Evolutionary conservation across 2,113 vertebrate genomes (phyloP).

Genomic region (Pterophyllum scalare): DNA sequence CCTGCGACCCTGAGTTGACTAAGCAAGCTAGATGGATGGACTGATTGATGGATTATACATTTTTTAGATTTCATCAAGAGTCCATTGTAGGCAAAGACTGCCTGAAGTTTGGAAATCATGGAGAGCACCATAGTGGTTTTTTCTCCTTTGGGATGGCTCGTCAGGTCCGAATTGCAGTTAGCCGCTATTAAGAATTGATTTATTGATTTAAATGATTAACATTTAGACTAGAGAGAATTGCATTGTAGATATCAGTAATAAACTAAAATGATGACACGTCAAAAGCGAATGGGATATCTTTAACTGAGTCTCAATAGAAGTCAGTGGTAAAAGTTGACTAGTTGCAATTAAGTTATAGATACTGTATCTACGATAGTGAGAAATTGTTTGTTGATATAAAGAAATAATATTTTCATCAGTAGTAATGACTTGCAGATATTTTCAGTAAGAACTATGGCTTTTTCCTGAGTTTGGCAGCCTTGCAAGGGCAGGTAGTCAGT

Average conservation of each 20-base stretch:
- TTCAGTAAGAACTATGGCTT: background rate
- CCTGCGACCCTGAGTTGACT: background rate
- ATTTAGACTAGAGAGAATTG: background rate
- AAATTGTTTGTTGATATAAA: background rate
- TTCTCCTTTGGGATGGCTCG: too few relatives aligned
- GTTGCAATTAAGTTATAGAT: background rate
- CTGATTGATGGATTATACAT: background rate
- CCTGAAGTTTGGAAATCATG: background rate
- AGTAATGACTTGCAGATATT: background rate
- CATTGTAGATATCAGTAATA: background rate
- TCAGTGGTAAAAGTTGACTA: background rate
- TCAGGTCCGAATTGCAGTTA: background rate
- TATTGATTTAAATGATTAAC: background rate
- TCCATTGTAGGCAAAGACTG: background rate
- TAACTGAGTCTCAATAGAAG: background rate
- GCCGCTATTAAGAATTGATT: background rate
- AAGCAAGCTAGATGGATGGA: background rate
- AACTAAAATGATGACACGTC: background rate
- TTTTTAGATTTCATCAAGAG: background rate
- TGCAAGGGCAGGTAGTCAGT: background rate
- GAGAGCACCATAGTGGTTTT: too few relatives aligned
- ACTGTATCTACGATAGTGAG: too few relatives aligned
- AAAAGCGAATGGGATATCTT: background rate
- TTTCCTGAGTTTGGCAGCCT: background rate
- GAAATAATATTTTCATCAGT: accelerated